Percentiles rank a stretch among this genome's conserved stretches.
Evolutionary conservation across 1,140 invertebrate species (phyloP).

Genomic region (Diachasma alloeum): DNA sequence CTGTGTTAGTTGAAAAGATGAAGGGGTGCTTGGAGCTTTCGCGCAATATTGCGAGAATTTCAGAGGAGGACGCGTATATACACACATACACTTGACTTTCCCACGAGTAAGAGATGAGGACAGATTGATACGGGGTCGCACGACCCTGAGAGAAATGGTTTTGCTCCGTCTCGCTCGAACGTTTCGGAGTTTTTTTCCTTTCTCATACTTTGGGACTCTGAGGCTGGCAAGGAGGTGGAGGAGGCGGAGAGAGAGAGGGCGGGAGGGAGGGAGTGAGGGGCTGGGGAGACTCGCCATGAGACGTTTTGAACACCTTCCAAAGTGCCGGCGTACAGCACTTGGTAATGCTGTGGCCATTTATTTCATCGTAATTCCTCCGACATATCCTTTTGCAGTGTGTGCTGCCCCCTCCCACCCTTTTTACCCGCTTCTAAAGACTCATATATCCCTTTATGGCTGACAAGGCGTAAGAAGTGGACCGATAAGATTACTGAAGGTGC

Average conservation of each 20-base stretch:
- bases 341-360: constrained; percentile 37
- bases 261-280: not conserved
- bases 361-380: constrained; percentile 35
- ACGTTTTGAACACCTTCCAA: constrained; percentile 38
- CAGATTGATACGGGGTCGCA: constrained; percentile 46
- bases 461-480: constrained; percentile 16
- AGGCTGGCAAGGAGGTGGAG: not conserved
- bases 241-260: not conserved
- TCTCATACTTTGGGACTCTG: not conserved
- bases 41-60: constrained; percentile 51
- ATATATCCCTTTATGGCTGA: constrained; percentile 19
- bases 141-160: constrained; percentile 48
- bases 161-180: not conserved
- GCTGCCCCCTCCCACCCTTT: not conserved
- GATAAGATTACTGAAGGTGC: constrained; percentile 19
- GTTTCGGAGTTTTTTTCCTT: not conserved
- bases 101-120: constrained; percentile 59
- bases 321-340: constrained; percentile 33
- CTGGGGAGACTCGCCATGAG: constrained; percentile 3
- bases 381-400: constrained; percentile 18
- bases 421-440: not conserved
- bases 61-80: not conserved
- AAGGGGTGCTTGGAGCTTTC: constrained; percentile 41
- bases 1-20: constrained; percentile 17
- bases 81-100: constrained; percentile 37